Evolutionary conservation across 2,113 vertebrate species (phyloP), one percentile per base, ranked within the genome.

Genomic region (Strix aluco): DNA sequence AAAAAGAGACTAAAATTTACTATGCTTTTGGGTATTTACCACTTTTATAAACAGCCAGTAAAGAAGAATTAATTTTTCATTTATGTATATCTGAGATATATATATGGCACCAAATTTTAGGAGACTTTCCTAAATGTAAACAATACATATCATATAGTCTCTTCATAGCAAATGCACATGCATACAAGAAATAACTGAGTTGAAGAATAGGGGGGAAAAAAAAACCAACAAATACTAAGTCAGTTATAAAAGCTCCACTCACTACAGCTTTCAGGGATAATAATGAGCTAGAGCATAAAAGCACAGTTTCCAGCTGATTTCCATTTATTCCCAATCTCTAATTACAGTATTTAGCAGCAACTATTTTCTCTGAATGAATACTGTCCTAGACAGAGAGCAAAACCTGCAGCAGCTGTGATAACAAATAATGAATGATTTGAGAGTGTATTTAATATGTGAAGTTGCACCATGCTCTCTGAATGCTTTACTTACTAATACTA

Each of bases 341-440:
- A 96, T 97, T 97, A 96, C 84, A 92, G 83, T 83, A 95, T 90
- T 95, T 94, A 96, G 70, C 73, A 82, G 86, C 73, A 93, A 88
- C 95, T 91, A 95, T 96, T 97, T 93, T 96, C 92, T 90, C 90
- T 79, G 95, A 96, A 93, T 94, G 91, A 92, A 86, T 85, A 82
- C 57, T 70, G 38, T 92, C 65, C 70, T 77, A 96, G 78, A 88
- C 69, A 93, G 65, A 94, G 47, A 90, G 86, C 72, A 91, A 94
- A 94, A 88, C 79, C 82, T 91, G 83, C 90, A 96, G 86, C 94
- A 96, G 92, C 93, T 96, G 91, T 51, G 62, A 42, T 90, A 95
- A 97, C 87, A 97, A 97, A 86, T 63, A 85, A 97, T 86, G 73
- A 95, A 90, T 85, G 30, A 95, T 93, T 94, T 81, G 70, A 88